phyloP scores from a whole-genome alignment of 2,888 invertebrate genomes.

The Biston betularia region DNA sequence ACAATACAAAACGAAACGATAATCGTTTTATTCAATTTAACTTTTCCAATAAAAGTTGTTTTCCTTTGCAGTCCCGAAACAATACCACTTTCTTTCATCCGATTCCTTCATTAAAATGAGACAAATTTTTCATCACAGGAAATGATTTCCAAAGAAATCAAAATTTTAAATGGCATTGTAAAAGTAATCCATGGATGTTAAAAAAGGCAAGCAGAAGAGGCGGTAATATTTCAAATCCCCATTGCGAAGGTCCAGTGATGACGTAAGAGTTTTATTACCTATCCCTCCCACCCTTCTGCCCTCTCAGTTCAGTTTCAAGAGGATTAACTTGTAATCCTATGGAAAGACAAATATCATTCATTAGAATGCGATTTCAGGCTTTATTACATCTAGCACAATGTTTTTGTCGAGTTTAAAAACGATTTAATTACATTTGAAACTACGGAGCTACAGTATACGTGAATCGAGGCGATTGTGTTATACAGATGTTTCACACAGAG shows the following conservation, averaged over 20 bases:
- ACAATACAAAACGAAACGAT: slow-evolving; percentile 5
- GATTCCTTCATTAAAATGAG: slow-evolving; percentile 2
- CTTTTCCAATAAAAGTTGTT: slow-evolving; percentile 25
- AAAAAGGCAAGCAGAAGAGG: slow-evolving; percentile 66
- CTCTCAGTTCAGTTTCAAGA: slow-evolving; percentile 70
- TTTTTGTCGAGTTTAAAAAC: slow-evolving; percentile 60
- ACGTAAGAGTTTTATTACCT: slow-evolving; percentile 81
- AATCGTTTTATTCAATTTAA: slow-evolving; percentile 21
- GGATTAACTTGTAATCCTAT: slow-evolving; percentile 84
- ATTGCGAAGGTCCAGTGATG: slow-evolving; percentile 65
- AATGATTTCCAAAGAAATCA: slow-evolving; percentile 38
- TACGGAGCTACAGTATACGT: slow-evolving; percentile 50
- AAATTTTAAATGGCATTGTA: slow-evolving; percentile 49
- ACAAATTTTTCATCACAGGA: slow-evolving; percentile 14
- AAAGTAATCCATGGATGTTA: slow-evolving; percentile 57
- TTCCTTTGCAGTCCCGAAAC: slow-evolving; percentile 17
- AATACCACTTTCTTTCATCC: slow-evolving; percentile 18
- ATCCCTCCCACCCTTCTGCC: slow-evolving; percentile 48
- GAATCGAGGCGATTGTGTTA: not conserved
- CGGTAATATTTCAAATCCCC: slow-evolving; percentile 66
- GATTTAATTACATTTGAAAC: slow-evolving; percentile 67
- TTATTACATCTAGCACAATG: slow-evolving; percentile 45
- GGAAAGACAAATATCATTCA: slow-evolving; percentile 82
- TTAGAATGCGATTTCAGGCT: slow-evolving; percentile 74
- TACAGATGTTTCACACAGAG: not conserved